Evolutionary conservation across 2,888 invertebrate species (phyloP), one percentile per base, ranked within the genome.

Genomic region (Rhamphomyia laevipes): DNA sequence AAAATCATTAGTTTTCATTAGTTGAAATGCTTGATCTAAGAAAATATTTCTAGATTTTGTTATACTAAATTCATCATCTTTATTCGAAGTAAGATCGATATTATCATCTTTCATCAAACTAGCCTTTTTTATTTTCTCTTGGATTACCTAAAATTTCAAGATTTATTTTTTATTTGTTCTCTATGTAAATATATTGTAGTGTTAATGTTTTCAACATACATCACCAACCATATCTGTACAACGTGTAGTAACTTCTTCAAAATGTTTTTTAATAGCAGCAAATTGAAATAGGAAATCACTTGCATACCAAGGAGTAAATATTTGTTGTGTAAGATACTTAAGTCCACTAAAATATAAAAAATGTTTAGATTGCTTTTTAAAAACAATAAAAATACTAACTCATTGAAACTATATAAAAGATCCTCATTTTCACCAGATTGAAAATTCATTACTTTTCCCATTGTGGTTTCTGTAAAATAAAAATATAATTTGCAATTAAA

Each of bases 381-480:
- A 27, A 6, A 27, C 7, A 7, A 7, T 38, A n/a, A 13, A 31
- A 18, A 7, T 13, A 37, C 30, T 13, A 15, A 66, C 66, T 59
- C 61, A 53, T 59, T 65, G 37, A 66, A 66, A 6, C 65, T 62
- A 23, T 61, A 53, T 44, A 67, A 66, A 2, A 67, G 61, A 13
- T 60, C 56, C 4, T 56, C 47, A 2, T 65, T 64, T 2, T 61
- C 59, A 46, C 64, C 61, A 6, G 61, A 56, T 44, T 63, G 66
- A 45, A 68, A 64, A 48, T 61, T 60, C 64, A 65, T 65, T 49
- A 59, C 60, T 51, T 61, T 63, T 23, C 66, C 68, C 66, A 66
- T 68, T 12, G 66, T 68, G 16, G 66, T 66, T 51, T 66, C 68
- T 66, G 43, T 33, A 42, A 17, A 2, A 11, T 12, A 40, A 16